These are phyloP conservation scores for Drosophila meridionalis DNA, from an alignment of 2,888 invertebrate species.

Conservation along the genomic window DNA sequence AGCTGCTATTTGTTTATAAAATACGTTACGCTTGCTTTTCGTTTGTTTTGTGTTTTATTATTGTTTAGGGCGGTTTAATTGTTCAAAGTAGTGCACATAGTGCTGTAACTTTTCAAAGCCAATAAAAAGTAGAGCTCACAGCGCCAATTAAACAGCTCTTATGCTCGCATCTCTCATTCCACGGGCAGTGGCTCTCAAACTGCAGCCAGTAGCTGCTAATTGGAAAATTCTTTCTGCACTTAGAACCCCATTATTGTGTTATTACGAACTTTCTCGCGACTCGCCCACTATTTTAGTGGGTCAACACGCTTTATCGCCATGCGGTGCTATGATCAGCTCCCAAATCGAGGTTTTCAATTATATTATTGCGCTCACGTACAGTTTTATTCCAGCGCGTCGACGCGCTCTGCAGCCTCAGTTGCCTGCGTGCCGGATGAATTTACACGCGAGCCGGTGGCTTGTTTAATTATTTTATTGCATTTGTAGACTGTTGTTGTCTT, in stretches of 20 bases:
- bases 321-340: slow-evolving; percentile 44
- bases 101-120: slow-evolving; percentile 22
- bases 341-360: slow-evolving; percentile 50
- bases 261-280: slow-evolving; percentile 55
- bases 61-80: slow-evolving; percentile 25
- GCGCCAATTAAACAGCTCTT: background rate
- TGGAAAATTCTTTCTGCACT: slow-evolving; percentile 31
- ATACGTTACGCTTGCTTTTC: slow-evolving; percentile 29
- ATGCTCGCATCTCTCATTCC: background rate
- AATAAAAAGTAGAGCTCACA: slow-evolving; percentile 2
- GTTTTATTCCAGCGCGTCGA: slow-evolving; percentile 34
- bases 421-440: slow-evolving; percentile 61
- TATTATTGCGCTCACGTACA: slow-evolving; percentile 62
- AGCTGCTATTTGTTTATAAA: slow-evolving; percentile 58
- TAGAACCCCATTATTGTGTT: slow-evolving; percentile 58
- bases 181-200: slow-evolving; percentile 10
- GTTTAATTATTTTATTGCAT: slow-evolving; percentile 76
- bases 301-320: slow-evolving; percentile 18
- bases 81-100: background rate
- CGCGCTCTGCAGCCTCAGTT: slow-evolving; percentile 39
- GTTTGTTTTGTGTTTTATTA: slow-evolving; percentile 18
- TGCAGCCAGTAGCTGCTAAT: slow-evolving; percentile 20
- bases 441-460: slow-evolving; percentile 54
- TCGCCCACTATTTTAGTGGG: slow-evolving; percentile 45
- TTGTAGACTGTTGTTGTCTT: slow-evolving; percentile 28